Evolutionary conservation across 23 tunicate species (phyloP), one percentile per base, ranked within the genome.

Genomic region (Pegea sp.): DNA sequence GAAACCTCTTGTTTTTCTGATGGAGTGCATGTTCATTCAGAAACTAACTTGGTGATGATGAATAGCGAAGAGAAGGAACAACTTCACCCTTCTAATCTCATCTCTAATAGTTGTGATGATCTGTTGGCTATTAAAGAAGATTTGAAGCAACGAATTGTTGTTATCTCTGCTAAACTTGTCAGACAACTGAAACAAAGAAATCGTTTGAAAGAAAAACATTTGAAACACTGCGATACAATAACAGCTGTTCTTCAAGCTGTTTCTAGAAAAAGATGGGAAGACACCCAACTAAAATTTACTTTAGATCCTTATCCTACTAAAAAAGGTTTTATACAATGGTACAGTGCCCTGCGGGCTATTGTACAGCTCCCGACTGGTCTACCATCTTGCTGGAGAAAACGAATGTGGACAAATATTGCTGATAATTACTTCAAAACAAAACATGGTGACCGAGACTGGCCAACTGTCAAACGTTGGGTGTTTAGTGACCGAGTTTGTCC

Each of bases 201-300:
- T 16, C 69, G 94, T 20, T 50, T 81, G 24, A 42, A 70, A 4
- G 94, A 81, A 31, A 81, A 81, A 73, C 59, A 81, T 50, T 67
- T 67, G 48, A 54, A 68, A 29, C 64, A 59, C 48, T 81, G 94
- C 52, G 94, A 81, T 56, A 73, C 79, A 21, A 62, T 81, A 2
- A 81, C 94, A 0, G 94, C 94, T 4, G 67, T 81, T 8, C 57
- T 81, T 13, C 94, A 81, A 73, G 94, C 94, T 2, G 80, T 72
- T 2, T 81, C 94, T 19, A 71, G 62, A 29, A 81, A 81, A 49
- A 49, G 94, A 54, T 64, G 89, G 30, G 44, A 58, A 54, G 81
- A 64, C 42, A 46, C 69, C 22, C 43, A 30, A 29, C 21, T 64
- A 22, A 64, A 64, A 34, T 64, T 64, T 21, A 51, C 54, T 44